Evolutionary conservation across 2,113 vertebrate species (phyloP).

Genomic region (Eulemur macaco): DNA sequence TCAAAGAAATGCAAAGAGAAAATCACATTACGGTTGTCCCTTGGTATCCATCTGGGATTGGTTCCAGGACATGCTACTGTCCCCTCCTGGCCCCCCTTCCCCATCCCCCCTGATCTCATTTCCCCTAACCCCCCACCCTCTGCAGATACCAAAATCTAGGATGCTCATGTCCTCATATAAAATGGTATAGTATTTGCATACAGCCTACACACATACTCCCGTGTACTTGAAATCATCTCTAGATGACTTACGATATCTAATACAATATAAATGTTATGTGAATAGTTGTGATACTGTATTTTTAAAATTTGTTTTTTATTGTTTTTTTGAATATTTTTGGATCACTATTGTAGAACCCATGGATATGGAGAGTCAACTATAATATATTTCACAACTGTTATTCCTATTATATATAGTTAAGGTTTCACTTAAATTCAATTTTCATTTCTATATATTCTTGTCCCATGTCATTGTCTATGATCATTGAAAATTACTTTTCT

Average conservation of each 20-base stretch:
- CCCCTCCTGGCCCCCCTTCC: background rate
- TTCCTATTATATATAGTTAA: background rate
- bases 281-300: background rate
- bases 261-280: background rate
- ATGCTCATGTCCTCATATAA: background rate
- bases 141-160: background rate
- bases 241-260: background rate
- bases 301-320: background rate
- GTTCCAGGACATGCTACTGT: background rate
- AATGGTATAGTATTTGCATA: background rate
- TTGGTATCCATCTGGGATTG: background rate
- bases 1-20: background rate
- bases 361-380: background rate
- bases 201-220: background rate
- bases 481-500: background rate
- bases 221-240: background rate
- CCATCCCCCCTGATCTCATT: no score
- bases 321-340: background rate
- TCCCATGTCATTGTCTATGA: background rate
- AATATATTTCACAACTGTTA: constrained; percentile 12
- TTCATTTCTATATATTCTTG: background rate
- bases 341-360: background rate
- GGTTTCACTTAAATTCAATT: constrained; percentile 1
- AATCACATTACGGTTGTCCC: background rate
- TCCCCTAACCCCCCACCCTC: no score